phyloP scores from a whole-genome alignment of 2,113 vertebrate genomes.

The Manacus vitellinus region DNA sequence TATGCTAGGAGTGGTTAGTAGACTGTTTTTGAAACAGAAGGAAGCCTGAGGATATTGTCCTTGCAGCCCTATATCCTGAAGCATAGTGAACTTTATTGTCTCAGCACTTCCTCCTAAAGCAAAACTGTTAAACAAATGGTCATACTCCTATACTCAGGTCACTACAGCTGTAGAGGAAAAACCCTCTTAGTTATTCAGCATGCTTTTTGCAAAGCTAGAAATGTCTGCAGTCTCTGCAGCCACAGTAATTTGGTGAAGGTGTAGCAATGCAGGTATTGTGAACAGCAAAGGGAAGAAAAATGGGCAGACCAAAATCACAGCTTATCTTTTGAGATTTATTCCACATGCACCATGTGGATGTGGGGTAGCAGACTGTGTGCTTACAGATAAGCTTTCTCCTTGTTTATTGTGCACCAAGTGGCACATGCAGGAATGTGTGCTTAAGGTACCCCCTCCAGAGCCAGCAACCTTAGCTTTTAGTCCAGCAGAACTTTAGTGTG shows the following conservation, averaged over 20 bases:
- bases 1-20: not conserved
- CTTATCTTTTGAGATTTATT: not conserved
- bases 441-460: not conserved
- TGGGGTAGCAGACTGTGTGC: not conserved
- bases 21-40: not conserved
- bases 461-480: not conserved
- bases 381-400: not conserved
- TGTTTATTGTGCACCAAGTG: not conserved
- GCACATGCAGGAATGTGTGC: not conserved
- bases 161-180: not conserved
- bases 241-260: not conserved
- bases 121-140: not conserved
- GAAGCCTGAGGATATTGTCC: slow-evolving; percentile 4
- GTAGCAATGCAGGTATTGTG: not conserved
- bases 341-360: not conserved
- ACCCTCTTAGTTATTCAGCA: not conserved
- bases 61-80: slow-evolving; percentile 26
- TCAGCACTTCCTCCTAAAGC: slow-evolving; percentile 22
- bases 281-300: not conserved
- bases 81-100: slow-evolving; percentile 25
- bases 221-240: not conserved
- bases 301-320: not conserved
- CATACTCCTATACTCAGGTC: not conserved
- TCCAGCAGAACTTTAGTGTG: not conserved
- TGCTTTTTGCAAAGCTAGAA: not conserved